Base-by-base conservation (phyloP, 1,140 invertebrate species). In the Drosophila ohnishii region DNA sequence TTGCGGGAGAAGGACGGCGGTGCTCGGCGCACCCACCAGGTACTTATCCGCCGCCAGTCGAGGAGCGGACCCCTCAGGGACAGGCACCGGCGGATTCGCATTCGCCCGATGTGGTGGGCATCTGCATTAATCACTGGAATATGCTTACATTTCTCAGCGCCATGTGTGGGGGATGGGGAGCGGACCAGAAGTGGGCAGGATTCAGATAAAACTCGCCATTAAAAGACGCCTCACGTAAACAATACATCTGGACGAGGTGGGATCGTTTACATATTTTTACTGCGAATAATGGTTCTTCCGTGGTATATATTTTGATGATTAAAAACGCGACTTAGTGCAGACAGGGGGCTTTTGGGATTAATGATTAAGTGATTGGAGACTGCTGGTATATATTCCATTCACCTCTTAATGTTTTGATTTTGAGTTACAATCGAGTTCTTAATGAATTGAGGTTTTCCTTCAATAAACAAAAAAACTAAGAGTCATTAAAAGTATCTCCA, bases 91-190 rank as follows among this genome's bases (percentile, higher is more conserved):
- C 25, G 65, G 61, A 51, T 65, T 25, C 65, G 45, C 59, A 64
- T 45, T 64, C n/a, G 65, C 30, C 30, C 67, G 58, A 34, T 59
- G 65, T 16, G 74, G 76, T 72, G 63, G 82, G 44, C 50, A 74
- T 78, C 69, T 59, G 83, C 83, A 88, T 87, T 87, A 87, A 87
- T 87, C 83, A 87, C 83, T 74, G 42, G 75, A 88, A 88, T 88
- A 83, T 88, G 83, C 76, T 69, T 58, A 71, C 84, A 87, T 87
- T 87, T 80, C 85, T 88, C 83, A 87, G 69, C 40, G 60, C 75
- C 74, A 77, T 77, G 66, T 77, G 60, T 64, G 51, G 13, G 48
- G 61, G 35, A 9, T 32, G 34, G 25, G 47, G 8, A 32, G 45
- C 28, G 39, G 8, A n/a, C 39, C 35, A 35, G 47, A 34, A 50